Evolutionary conservation across 2,888 invertebrate species (phyloP), one percentile per base, ranked within the genome.

Genomic region (Steinernema carpocapsae): DNA sequence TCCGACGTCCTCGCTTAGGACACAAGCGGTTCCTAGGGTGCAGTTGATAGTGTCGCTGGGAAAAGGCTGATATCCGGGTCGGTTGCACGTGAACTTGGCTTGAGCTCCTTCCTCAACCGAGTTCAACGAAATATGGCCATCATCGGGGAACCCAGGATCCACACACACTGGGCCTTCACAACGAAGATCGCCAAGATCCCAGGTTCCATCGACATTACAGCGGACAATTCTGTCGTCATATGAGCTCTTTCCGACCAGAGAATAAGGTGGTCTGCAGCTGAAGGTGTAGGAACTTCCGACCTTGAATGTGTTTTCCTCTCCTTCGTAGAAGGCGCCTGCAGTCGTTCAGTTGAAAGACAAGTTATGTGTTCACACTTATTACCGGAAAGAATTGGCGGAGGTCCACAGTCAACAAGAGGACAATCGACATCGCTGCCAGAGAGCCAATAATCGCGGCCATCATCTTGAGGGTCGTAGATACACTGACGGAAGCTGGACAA

Each of bases 131-230:
- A 96, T 95, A 79, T 91, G 91, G 26, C 96, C 96, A 89, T 96
- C 96, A 76, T 94, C 93, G 0, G 96, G 96, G 85, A 94, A 91
- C 0, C 95, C 94, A 0, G 96, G 96, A 89, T 97, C 96, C 88
- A 94, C 93, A 88, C 96, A 96, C 0, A 96, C 95, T 1, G 96
- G 96, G 24, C 96, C 97, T 90, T 96, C 95, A 87, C 97, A 97
- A 73, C 94, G 90, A 71, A 97, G 90, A 87, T 95, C 94, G 37
- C 97, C 97, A 88, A 97, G 95, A 90, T 97, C 97, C 97, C 97
- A 97, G 77, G 93, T 92, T 1, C 94, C 94, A 86, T 94, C 94
- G 0, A 92, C 92, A 89, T 93, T 93, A 88, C 97, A 97, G 12
- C 84, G 91, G 0, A 97, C 96, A 14, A 94, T 93, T 87, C 94